Percentiles rank a stretch among this genome's conserved stretches.
Evolutionary conservation across 2,888 invertebrate genomes (phyloP).

Genomic region (Byasa hedistus): DNA sequence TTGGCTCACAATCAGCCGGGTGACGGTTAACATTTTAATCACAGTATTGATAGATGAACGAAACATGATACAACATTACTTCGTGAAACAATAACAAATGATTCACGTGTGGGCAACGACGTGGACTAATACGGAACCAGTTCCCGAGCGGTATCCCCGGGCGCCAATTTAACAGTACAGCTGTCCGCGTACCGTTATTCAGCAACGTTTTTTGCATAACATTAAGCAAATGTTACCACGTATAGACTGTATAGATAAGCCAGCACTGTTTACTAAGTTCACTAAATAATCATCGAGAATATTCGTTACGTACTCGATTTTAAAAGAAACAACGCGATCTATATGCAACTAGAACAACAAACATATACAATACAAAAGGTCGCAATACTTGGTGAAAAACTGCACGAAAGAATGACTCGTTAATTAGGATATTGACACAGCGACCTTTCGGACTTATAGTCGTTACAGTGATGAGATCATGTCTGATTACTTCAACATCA

Average conservation of each 20-base stretch:
- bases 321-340: too few species aligned
- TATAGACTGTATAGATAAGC: not conserved
- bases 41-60: not conserved
- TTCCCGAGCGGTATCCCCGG: constrained; percentile 21
- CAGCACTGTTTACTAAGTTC: not conserved
- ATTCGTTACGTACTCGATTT: too few species aligned
- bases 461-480: too few species aligned
- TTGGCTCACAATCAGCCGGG: too few species aligned
- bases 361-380: too few species aligned
- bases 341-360: too few species aligned
- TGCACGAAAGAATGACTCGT: too few species aligned
- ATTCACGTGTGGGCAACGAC: constrained; percentile 11
- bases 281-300: too few species aligned
- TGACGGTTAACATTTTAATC: not conserved
- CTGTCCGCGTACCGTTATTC: constrained; percentile 23
- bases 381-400: too few species aligned
- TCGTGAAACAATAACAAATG: constrained; percentile 21
- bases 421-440: too few species aligned
- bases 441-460: too few species aligned
- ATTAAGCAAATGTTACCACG: constrained; percentile 6
- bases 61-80: not conserved
- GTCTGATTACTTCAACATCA: too few species aligned
- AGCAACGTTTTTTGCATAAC: constrained; percentile 24
- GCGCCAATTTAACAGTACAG: constrained; percentile 28
- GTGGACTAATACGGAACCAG: constrained; percentile 21